Percentiles rank a stretch among this genome's conserved stretches.
Evolutionary conservation across 2,797 vertebrate species (phyloP).

Genomic region (Enteromius radiatus): DNA sequence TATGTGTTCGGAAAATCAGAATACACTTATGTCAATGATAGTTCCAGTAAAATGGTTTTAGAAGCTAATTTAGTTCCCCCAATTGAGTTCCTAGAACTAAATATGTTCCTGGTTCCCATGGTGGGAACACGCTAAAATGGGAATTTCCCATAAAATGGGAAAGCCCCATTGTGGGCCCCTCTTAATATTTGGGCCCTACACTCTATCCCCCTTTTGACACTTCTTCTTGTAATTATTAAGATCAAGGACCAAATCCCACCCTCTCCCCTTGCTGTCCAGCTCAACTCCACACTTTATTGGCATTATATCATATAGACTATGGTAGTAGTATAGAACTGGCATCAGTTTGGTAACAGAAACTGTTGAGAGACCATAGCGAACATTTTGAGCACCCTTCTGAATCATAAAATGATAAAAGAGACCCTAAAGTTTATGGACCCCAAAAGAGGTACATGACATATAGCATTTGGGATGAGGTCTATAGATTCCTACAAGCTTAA

Average conservation of each 20-base stretch:
- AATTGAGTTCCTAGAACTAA: neutral
- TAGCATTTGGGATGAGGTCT: neutral
- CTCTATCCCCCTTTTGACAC: neutral
- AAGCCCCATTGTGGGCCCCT: neutral
- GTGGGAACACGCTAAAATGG: neutral
- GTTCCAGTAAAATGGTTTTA: neutral
- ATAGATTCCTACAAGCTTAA: neutral
- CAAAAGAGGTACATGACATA: neutral
- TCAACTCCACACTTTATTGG: neutral
- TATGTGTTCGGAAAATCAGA: neutral
- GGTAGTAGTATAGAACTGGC: neutral
- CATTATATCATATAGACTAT: neutral
- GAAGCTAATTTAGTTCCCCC: neutral
- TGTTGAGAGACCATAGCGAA: neutral
- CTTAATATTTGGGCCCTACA: neutral
- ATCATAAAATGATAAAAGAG: neutral
- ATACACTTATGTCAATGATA: neutral
- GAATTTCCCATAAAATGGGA: neutral
- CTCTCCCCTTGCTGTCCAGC: too few species aligned
- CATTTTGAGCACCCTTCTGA: neutral
- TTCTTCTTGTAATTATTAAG: neutral
- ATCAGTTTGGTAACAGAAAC: neutral
- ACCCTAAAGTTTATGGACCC: neutral
- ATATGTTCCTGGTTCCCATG: neutral
- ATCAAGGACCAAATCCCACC: neutral